Percentiles rank a stretch among this genome's conserved stretches.
These are phyloP conservation scores for Ectropis grisescens DNA, from an alignment of 1,140 invertebrate genomes.

Conservation along the genomic window DNA sequence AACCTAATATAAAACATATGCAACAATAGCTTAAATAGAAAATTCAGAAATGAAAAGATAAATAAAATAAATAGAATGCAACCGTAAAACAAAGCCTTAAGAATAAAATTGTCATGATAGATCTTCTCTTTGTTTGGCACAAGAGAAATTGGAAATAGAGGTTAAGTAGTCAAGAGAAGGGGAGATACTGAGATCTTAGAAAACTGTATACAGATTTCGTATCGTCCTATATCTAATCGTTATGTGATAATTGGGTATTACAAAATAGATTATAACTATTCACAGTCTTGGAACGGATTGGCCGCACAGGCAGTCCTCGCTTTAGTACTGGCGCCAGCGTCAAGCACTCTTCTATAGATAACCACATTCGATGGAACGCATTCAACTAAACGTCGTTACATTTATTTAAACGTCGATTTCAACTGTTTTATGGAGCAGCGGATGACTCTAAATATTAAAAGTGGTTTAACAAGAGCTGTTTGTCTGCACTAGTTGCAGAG, in stretches of 20 bases:
- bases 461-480: too few relatives aligned
- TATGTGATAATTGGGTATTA: slow-evolving; percentile 33
- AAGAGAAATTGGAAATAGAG: slow-evolving; percentile 32
- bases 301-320: slow-evolving; percentile 10
- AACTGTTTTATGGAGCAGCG: too few relatives aligned
- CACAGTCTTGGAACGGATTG: slow-evolving; percentile 43
- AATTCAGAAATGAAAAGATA: slow-evolving; percentile 23
- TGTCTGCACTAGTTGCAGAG: too few relatives aligned
- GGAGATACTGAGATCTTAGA: slow-evolving; percentile 54
- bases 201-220: slow-evolving; percentile 55
- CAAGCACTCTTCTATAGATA: slow-evolving; percentile 16
- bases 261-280: slow-evolving; percentile 31
- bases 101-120: slow-evolving; percentile 48
- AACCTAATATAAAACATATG: not conserved
- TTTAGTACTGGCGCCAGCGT: slow-evolving; percentile 13
- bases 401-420: too few relatives aligned
- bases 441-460: too few relatives aligned
- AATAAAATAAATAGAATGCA: slow-evolving; percentile 57
- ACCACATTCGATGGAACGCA: too few relatives aligned
- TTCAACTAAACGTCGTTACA: too few relatives aligned
- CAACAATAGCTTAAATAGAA: slow-evolving; percentile 1
- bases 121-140: slow-evolving; percentile 59
- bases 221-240: slow-evolving; percentile 21
- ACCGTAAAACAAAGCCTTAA: slow-evolving; percentile 19
- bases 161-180: slow-evolving; percentile 19